phyloP scores from a whole-genome alignment of 30 jellyfish, hydroid and myxozoan species.

The Mastigias papua region DNA sequence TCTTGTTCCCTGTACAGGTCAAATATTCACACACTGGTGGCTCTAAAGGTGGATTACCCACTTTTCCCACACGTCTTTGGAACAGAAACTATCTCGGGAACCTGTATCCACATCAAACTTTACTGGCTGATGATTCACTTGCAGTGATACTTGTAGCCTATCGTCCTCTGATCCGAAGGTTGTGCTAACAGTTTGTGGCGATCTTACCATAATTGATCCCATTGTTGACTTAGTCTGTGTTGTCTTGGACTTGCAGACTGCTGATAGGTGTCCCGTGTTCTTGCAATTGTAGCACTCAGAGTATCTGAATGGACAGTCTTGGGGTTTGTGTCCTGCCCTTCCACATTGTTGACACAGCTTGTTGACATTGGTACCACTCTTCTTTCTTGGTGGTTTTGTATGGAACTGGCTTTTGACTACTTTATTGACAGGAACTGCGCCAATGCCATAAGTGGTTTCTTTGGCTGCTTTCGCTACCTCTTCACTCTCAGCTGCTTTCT shows the following conservation, averaged over 20 bases:
- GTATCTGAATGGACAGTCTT: neutral
- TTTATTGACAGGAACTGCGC: neutral
- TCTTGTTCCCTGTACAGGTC: neutral
- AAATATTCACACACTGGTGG: neutral
- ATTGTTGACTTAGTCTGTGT: neutral
- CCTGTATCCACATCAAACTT: neutral
- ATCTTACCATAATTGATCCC: neutral
- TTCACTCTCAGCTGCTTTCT: constrained; percentile 48
- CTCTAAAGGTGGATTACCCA: neutral
- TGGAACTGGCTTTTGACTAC: neutral
- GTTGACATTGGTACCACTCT: neutral
- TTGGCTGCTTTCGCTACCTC: constrained; percentile 40
- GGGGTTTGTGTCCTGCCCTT: neutral
- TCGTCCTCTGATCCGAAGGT: neutral
- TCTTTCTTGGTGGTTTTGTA: neutral
- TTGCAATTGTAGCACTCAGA: neutral
- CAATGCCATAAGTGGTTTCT: constrained; percentile 15
- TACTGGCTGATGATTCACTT: neutral
- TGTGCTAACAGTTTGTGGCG: neutral
- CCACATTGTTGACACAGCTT: neutral
- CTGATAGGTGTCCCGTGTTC: neutral
- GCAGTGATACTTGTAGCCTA: neutral
- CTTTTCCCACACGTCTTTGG: neutral
- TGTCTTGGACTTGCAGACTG: neutral
- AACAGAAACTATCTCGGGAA: neutral